Evolutionary conservation across 2,888 invertebrate species (phyloP).

Genomic region (Nemotelus nigrinus): DNA sequence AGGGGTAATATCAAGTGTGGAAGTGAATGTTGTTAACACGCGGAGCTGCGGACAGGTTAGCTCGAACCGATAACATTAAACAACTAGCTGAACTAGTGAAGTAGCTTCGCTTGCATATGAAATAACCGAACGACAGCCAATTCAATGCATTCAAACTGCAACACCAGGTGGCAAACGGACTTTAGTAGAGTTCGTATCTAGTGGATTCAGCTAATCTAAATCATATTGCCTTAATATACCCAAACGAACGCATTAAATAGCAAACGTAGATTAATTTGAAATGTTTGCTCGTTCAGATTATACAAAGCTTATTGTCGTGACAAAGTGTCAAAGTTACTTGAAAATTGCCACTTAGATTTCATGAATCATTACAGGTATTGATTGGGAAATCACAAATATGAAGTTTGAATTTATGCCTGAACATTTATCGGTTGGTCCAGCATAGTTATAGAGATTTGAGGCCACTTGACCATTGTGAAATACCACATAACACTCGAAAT

Average conservation of each 20-base stretch:
- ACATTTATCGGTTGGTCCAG: too few relatives aligned
- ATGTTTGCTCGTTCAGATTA: not conserved
- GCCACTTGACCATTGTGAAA: too few relatives aligned
- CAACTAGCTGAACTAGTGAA: not conserved
- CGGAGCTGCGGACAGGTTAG: not conserved
- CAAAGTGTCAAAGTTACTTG: conserved; percentile 36
- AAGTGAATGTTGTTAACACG: not conserved
- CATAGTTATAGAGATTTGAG: too few relatives aligned
- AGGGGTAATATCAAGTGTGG: not conserved
- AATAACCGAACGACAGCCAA: not conserved
- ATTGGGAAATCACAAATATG: not conserved
- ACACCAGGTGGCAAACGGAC: not conserved
- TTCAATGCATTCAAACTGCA: not conserved
- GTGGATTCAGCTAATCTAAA: not conserved
- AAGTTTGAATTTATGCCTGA: too few relatives aligned
- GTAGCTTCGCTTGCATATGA: not conserved
- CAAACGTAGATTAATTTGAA: conserved; percentile 24
- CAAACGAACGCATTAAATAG: conserved; percentile 1
- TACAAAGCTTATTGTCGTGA: conserved; percentile 39
- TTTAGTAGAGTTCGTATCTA: not conserved
- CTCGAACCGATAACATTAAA: not conserved
- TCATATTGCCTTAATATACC: not conserved
- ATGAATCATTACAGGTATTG: not conserved
- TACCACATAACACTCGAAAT: not conserved
- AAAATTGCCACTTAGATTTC: conserved; percentile 28